These are phyloP conservation scores for Sinelater perroti DNA, from an alignment of 2,888 invertebrate species.

Conservation along the genomic window DNA sequence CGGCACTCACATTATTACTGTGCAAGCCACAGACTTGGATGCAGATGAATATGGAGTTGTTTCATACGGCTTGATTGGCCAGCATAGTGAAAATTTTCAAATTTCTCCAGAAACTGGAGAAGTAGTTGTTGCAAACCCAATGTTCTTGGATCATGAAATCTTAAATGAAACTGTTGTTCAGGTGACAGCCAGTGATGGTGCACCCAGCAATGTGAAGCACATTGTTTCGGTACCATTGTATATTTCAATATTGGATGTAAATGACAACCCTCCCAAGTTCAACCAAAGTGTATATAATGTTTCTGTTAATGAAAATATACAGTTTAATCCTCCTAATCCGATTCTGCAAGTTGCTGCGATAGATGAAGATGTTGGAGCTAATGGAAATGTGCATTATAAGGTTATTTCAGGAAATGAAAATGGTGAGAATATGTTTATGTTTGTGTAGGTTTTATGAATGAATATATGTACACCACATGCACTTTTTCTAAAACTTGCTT, in stretches of 20 bases:
- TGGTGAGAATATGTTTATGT: slow-evolving; percentile 57
- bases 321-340: slow-evolving; percentile 81
- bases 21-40: slow-evolving; percentile 81
- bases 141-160: slow-evolving; percentile 80
- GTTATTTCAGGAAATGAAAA: slow-evolving; percentile 75
- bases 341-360: slow-evolving; percentile 83
- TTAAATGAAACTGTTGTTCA: slow-evolving; percentile 76
- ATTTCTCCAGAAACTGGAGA: slow-evolving; percentile 78
- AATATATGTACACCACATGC: too few species aligned
- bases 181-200: slow-evolving; percentile 84
- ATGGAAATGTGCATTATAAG: slow-evolving; percentile 78
- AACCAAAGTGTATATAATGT: slow-evolving; percentile 78
- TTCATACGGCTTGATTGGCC: slow-evolving; percentile 79
- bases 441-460: too few species aligned
- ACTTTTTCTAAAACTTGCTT: too few species aligned
- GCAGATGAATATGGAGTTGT: slow-evolving; percentile 81
- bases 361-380: slow-evolving; percentile 81
- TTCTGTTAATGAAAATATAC: slow-evolving; percentile 84
- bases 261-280: slow-evolving; percentile 88
- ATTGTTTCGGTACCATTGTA: slow-evolving; percentile 81
- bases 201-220: slow-evolving; percentile 73
- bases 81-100: slow-evolving; percentile 75
- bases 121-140: slow-evolving; percentile 76
- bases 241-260: slow-evolving; percentile 82
- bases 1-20: slow-evolving; percentile 76